Evolutionary conservation across 2,797 vertebrate genomes (phyloP).

Genomic region (Coracias cyanogaster): DNA sequence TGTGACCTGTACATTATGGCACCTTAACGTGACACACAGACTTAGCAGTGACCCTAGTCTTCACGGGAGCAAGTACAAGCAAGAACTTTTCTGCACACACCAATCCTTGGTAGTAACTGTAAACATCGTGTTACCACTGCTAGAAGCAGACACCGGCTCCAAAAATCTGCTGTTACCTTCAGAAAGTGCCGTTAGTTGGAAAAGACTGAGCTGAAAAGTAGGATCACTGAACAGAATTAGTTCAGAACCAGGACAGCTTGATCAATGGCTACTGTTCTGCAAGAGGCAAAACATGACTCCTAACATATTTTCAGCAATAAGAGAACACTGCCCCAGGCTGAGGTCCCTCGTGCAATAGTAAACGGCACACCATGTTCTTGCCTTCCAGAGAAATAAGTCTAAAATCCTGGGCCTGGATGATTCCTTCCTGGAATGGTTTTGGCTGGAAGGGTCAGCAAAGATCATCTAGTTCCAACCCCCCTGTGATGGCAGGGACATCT

Average conservation of each 20-base stretch:
- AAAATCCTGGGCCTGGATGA: not conserved
- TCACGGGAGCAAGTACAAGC: not conserved
- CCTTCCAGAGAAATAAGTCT: not conserved
- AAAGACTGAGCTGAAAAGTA: not conserved
- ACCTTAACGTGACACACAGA: not conserved
- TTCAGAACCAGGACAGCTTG: not conserved
- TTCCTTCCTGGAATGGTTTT: not conserved
- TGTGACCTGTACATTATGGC: not conserved
- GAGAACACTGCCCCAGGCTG: not conserved
- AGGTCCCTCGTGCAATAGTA: not conserved
- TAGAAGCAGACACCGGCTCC: not conserved
- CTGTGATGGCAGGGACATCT: too few species aligned
- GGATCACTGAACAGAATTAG: not conserved
- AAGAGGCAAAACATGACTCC: not conserved
- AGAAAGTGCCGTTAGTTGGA: not conserved
- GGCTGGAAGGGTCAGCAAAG: too few species aligned
- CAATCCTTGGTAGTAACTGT: not conserved
- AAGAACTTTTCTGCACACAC: too few species aligned
- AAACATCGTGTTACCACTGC: not conserved
- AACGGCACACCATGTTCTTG: accelerated
- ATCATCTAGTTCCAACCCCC: too few species aligned
- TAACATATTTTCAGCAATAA: not conserved
- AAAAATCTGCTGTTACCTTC: not conserved
- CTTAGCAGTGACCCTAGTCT: not conserved
- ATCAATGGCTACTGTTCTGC: not conserved